A percentile compares a stretch with the other conserved stretches of the same genome.
These are phyloP conservation scores for Bellardia pandia DNA, from an alignment of 2,888 invertebrate species.

Conservation along the genomic window DNA sequence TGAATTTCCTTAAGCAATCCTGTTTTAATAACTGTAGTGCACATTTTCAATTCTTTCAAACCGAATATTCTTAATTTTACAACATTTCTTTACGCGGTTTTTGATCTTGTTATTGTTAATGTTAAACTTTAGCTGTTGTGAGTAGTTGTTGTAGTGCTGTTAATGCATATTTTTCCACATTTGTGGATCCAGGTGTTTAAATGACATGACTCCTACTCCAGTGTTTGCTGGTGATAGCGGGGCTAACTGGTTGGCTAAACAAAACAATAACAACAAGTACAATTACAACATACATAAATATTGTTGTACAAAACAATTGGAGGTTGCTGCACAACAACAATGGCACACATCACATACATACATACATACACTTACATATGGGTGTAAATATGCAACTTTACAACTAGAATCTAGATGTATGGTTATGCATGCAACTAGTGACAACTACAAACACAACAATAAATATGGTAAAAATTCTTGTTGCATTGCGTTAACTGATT, in stretches of 20 bases:
- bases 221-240: constrained; percentile 32
- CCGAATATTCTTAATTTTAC: constrained; percentile 8
- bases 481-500: constrained; percentile 72
- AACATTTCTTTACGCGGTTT: constrained; percentile 56
- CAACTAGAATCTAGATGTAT: constrained; percentile 11
- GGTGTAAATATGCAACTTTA: neutral
- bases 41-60: neutral
- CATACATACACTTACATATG: constrained; percentile 21
- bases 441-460: constrained; percentile 35
- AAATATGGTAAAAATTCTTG: constrained; percentile 60
- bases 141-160: constrained; percentile 40
- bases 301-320: constrained; percentile 49
- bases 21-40: neutral
- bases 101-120: constrained; percentile 26
- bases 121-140: neutral
- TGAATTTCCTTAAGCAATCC: too few relatives aligned
- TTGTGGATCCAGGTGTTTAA: constrained; percentile 73
- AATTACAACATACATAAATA: constrained; percentile 48
- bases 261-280: constrained; percentile 59
- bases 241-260: constrained; percentile 5
- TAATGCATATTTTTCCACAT: constrained; percentile 69
- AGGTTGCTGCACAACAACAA: constrained; percentile 50
- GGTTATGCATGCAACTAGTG: constrained; percentile 35
- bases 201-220: constrained; percentile 71
- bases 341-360: neutral